Conservation (phyloP, 2,888 invertebrate genomes). For the Idaea dimidiata region DNA sequence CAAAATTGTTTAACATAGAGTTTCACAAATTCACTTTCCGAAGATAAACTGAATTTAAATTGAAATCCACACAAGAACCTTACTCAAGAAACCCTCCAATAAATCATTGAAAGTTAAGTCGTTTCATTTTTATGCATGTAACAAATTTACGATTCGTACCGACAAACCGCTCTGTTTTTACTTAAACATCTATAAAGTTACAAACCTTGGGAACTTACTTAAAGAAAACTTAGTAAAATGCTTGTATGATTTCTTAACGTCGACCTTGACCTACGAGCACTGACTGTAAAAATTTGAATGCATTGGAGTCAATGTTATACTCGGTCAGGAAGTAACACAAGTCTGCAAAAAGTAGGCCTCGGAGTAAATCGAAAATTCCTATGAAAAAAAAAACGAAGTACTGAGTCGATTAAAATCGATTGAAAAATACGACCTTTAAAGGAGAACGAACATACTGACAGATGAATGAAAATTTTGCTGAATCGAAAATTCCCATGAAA, state of each 20-base stretch:
- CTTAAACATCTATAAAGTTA: constrained; percentile 1
- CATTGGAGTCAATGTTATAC: too few relatives aligned
- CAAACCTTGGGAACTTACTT: not conserved
- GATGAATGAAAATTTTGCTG: too few relatives aligned
- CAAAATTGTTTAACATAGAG: not conserved
- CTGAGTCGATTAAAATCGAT: too few relatives aligned
- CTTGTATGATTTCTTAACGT: not conserved
- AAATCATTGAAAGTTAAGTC: not conserved
- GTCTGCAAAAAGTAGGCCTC: too few relatives aligned
- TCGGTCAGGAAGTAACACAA: too few relatives aligned
- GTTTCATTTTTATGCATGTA: not conserved
- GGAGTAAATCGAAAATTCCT: too few relatives aligned
- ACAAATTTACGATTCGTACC: not conserved
- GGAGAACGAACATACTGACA: too few relatives aligned
- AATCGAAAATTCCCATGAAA: too few relatives aligned
- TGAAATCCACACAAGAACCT: not conserved
- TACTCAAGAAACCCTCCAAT: not conserved
- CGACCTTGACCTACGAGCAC: too few relatives aligned
- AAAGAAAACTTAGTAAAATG: not conserved
- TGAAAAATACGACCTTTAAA: too few relatives aligned
- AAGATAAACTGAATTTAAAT: not conserved
- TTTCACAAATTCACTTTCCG: not conserved
- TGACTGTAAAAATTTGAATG: not conserved
- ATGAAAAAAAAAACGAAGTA: too few relatives aligned
- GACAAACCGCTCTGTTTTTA: not conserved